A percentile compares a stretch with the other conserved stretches of the same genome.
Conservation (phyloP, 2,888 invertebrate species). For the Aphidoletes aphidimyza region DNA sequence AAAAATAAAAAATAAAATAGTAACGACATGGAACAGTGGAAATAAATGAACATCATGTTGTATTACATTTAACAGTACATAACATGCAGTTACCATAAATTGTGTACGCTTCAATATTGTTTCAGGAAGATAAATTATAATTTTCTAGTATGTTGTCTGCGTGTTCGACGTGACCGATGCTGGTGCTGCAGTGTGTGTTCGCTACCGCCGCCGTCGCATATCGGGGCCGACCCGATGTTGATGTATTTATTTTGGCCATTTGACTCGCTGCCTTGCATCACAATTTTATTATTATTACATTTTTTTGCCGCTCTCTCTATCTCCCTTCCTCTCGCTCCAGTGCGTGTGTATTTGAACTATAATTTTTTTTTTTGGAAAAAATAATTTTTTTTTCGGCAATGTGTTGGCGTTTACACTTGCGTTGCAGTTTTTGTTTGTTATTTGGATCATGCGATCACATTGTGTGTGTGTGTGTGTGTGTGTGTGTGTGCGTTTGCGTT, state of each 20-base stretch:
- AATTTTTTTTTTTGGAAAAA: neutral
- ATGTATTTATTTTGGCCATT: conserved; percentile 49
- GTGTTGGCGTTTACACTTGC: conserved; percentile 36
- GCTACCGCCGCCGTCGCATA: neutral
- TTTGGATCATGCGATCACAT: too few species aligned
- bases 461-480: too few species aligned
- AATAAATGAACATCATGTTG: conserved; percentile 49
- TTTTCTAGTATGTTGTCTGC: conserved; percentile 49
- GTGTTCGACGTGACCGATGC: conserved; percentile 41
- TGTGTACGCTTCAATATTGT: conserved; percentile 51
- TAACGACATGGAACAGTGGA: conserved; percentile 47
- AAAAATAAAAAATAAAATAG: neutral
- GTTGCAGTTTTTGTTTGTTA: neutral
- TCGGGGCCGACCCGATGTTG: neutral
- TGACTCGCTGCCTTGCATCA: conserved; percentile 33
- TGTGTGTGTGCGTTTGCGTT: conserved; percentile 13
- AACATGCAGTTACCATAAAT: conserved; percentile 51
- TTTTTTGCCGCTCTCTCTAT: too few species aligned
- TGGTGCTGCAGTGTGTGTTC: conserved; percentile 20
- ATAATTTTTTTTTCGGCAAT: neutral
- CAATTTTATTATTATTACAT: conserved; percentile 44
- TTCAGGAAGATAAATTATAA: conserved; percentile 51
- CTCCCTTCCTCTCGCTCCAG: too few species aligned
- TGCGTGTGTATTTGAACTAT: too few species aligned
- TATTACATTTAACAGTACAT: conserved; percentile 46